Evolutionary conservation across 2,888 invertebrate genomes (phyloP), one percentile per base, ranked within the genome.

Genomic region (Coelogynopora nodosa): DNA sequence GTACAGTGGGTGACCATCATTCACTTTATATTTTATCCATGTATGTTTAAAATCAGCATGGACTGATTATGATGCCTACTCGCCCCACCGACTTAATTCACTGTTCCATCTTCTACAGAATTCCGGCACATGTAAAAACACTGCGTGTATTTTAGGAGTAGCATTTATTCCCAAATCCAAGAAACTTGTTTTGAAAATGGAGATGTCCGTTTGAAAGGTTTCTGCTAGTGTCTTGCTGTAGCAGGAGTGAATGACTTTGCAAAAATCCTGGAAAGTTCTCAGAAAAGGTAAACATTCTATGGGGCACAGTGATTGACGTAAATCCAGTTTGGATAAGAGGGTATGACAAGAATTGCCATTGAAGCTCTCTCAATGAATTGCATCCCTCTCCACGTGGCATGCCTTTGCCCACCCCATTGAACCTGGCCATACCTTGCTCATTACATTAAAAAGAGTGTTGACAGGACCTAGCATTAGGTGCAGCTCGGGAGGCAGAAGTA

Each of bases 401-500:
- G 84, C 84, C 31, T 31, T 28, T 28, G 27, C 49, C 84, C 84
- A 84, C 31, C 26, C 18, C n/a, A 27, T 67, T 26, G 49, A 23
- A 31, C 31, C 84, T 23, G 84, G 84, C 84, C 84, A 82, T 23
- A 82, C 82, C 23, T 30, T 30, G 30, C n/a, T 28, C 82, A 82
- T 28, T 28, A 23, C 31, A n/a, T 84, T 31, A 0, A 27, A 30
- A 18, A 30, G 28, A 18, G 67, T 67, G 23, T 74, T 74, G 23
- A 74, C 74, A 5, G 23, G 10, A 5, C 74, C 74, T 26, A 74
- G 27, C 23, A 74, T 5, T 26, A 74, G 27, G 74, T 74, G 74
- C 18, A 84, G 84, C 31, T 84, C 84, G 23, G 84, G 84, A 18
- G 84, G 84, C 18, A 31, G 84, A n/a, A 84, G 26, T n/a, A 84